phyloP scores from a whole-genome alignment of 2,113 vertebrate species.

The Falcunculus frontatus region DNA sequence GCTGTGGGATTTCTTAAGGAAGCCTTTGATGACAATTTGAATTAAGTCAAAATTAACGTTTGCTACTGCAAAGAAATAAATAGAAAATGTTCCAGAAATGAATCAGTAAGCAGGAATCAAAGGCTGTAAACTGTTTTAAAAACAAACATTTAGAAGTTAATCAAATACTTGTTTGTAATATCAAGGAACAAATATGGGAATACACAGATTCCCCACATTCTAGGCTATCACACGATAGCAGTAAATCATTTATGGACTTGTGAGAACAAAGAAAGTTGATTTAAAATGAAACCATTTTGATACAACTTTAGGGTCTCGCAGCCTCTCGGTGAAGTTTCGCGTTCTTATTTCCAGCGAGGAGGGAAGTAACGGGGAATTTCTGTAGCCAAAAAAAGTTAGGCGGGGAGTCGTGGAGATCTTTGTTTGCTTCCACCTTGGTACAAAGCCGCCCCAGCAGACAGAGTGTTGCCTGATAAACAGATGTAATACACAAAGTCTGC shows the following conservation, averaged over 20 bases:
- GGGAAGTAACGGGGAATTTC: not conserved
- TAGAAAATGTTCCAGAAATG: slow-evolving; percentile 62
- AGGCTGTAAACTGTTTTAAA: slow-evolving; percentile 59
- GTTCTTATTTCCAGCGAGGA: not conserved
- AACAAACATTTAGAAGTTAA: slow-evolving; percentile 62
- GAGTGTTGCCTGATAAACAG: slow-evolving; percentile 71
- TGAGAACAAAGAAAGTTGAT: slow-evolving; percentile 62
- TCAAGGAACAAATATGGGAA: slow-evolving; percentile 54
- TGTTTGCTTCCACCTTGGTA: slow-evolving; percentile 58
- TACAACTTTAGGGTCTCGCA: not conserved
- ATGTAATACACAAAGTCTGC: slow-evolving; percentile 70
- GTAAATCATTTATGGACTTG: slow-evolving; percentile 53
- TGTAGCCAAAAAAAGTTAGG: slow-evolving; percentile 9
- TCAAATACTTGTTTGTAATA: slow-evolving; percentile 65
- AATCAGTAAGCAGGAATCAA: slow-evolving; percentile 68
- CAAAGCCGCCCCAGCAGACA: slow-evolving; percentile 60
- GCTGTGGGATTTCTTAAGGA: slow-evolving; percentile 65
- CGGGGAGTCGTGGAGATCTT: slow-evolving; percentile 23
- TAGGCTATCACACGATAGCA: slow-evolving; percentile 55
- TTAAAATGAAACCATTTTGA: slow-evolving; percentile 29
- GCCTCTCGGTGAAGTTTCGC: not conserved
- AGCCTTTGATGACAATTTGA: slow-evolving; percentile 68
- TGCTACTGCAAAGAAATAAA: slow-evolving; percentile 62
- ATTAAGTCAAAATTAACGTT: slow-evolving; percentile 70
- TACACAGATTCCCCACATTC: slow-evolving; percentile 52